These are phyloP conservation scores for Ditylenchus weischeri DNA, from an alignment of 2,888 invertebrate genomes.

Conservation along the genomic window DNA sequence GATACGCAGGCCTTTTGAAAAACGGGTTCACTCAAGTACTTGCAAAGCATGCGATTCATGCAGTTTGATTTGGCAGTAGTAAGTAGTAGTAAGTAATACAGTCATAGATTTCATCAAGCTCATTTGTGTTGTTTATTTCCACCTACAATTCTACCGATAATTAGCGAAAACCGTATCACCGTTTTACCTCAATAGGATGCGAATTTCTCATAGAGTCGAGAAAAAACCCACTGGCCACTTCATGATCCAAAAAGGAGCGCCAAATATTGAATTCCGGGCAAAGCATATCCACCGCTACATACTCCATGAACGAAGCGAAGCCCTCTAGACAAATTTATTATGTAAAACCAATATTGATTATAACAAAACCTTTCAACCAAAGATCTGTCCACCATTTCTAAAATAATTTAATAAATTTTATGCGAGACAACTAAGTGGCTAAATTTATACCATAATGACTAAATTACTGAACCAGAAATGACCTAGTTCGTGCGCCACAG, in stretches of 20 bases:
- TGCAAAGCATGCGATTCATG: constrained; percentile 83
- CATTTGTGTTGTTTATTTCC: constrained; percentile 87
- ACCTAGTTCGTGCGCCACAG: constrained; percentile 80
- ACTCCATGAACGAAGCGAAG: constrained; percentile 78
- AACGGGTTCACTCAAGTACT: constrained; percentile 80
- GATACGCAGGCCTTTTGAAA: constrained; percentile 76
- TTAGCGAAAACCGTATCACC: too few relatives aligned
- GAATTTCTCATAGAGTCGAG: constrained; percentile 77
- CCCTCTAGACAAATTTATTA: constrained; percentile 17
- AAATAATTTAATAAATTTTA: constrained; percentile 19
- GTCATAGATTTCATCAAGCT: constrained; percentile 95
- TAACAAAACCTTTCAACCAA: constrained; percentile 31
- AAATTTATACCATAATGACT: constrained; percentile 76
- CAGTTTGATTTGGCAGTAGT: constrained; percentile 90
- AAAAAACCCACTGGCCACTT: constrained; percentile 74
- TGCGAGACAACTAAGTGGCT: neutral
- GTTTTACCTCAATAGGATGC: constrained; percentile 85
- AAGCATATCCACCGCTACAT: constrained; percentile 82
- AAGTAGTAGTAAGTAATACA: constrained; percentile 87
- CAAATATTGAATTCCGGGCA: constrained; percentile 95
- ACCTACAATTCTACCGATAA: constrained; percentile 59
- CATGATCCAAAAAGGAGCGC: constrained; percentile 90
- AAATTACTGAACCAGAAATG: constrained; percentile 98
- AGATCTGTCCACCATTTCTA: constrained; percentile 55
- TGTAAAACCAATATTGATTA: neutral